Base-by-base conservation (phyloP, 2,888 invertebrate genomes). In the Acrocyrtus sp. region DNA sequence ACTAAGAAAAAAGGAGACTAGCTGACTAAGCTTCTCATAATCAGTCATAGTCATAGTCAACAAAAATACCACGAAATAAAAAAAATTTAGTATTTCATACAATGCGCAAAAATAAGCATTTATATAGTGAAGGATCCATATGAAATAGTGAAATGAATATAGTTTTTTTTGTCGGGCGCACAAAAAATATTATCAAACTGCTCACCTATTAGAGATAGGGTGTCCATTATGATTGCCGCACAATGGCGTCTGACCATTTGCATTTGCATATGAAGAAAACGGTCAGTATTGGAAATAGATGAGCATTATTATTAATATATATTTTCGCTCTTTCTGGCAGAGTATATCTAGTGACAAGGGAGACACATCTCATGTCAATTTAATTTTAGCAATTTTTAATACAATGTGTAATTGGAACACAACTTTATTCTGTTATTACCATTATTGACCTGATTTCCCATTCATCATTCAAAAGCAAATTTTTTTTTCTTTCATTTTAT, bases 281-380 rank as follows among this genome's bases (percentile, higher is more conserved):
- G n/a, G n/a, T n/a, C n/a, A n/a, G n/a, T n/a, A n/a, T n/a, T n/a
- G n/a, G n/a, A n/a, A n/a, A n/a, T n/a, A n/a, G n/a, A n/a, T n/a
- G n/a, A n/a, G n/a, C n/a, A n/a, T n/a, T n/a, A n/a, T n/a, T n/a
- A n/a, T n/a, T n/a, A n/a, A n/a, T n/a, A n/a, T n/a, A n/a, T n/a
- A n/a, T n/a, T n/a, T n/a, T n/a, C n/a, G n/a, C n/a, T n/a, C n/a
- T n/a, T n/a, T n/a, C 50, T 61, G n/a, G 22, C 27, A 61, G 27
- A 61, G 54, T 48, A 43, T 34, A 69, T 61, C 61, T 54, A 61
- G 45, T 27, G 68, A 54, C 61, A 69, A 69, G 54, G 45, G 12
- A 69, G 61, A 54, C 61, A 61, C 69, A 69, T 69, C 69, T 61
- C 53, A 60, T 69, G 69, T 69, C 69, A 69, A 61, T 69, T 61